These are phyloP conservation scores for Alces alces DNA, from an alignment of 2,113 vertebrate genomes.

Conservation along the genomic window DNA sequence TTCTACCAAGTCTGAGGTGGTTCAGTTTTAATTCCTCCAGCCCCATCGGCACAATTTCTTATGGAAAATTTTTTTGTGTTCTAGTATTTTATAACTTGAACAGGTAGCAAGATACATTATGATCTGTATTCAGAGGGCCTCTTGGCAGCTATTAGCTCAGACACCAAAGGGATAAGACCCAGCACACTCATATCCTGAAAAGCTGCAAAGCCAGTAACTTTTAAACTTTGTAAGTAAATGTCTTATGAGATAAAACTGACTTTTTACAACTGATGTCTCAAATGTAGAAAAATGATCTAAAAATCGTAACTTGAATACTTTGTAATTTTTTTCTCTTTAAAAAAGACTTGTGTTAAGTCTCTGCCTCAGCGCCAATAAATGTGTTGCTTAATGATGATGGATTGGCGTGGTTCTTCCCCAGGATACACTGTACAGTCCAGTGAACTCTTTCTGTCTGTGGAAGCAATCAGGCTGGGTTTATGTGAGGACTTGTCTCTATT, in stretches of 20 bases:
- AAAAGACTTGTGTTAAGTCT: slow-evolving; percentile 81
- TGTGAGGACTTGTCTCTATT: slow-evolving; percentile 76
- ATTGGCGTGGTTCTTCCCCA: slow-evolving; percentile 83
- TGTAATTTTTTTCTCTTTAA: slow-evolving; percentile 57
- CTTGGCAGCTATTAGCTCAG: slow-evolving; percentile 68
- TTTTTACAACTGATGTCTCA: slow-evolving; percentile 64
- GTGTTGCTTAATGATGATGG: slow-evolving; percentile 74
- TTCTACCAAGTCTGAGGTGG: slow-evolving; percentile 54
- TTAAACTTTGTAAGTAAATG: slow-evolving; percentile 52
- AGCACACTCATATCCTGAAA: slow-evolving; percentile 53
- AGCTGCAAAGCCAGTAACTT: slow-evolving; percentile 72
- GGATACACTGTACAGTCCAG: neutral
- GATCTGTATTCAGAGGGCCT: slow-evolving; percentile 56
- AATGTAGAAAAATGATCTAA: slow-evolving; percentile 66
- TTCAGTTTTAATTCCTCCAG: slow-evolving; percentile 58
- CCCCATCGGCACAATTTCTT: neutral
- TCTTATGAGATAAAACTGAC: slow-evolving; percentile 29
- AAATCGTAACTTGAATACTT: slow-evolving; percentile 43
- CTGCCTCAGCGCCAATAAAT: slow-evolving; percentile 86
- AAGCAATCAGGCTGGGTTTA: slow-evolving; percentile 83
- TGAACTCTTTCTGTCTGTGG: slow-evolving; percentile 38
- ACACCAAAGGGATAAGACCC: slow-evolving; percentile 65
- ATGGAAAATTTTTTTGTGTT: slow-evolving; percentile 67
- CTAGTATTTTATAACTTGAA: slow-evolving; percentile 64
- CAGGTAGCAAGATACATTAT: slow-evolving; percentile 36